Evolutionary conservation across 2,888 invertebrate species (phyloP).

Genomic region (Erebia palarica): DNA sequence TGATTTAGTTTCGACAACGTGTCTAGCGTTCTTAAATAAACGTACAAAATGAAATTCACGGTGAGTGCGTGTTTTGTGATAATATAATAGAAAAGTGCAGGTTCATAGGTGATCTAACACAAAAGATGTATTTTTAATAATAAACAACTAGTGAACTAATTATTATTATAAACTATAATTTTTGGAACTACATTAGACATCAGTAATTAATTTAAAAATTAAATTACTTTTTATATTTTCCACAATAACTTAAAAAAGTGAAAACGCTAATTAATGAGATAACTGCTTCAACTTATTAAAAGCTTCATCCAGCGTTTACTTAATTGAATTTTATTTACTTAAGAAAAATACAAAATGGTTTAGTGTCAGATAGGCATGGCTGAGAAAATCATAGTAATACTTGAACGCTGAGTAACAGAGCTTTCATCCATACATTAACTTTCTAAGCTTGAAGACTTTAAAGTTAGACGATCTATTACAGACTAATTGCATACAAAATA

Average conservation of each 20-base stretch:
- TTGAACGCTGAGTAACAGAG: not conserved
- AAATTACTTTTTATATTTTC: not conserved
- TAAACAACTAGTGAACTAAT: not conserved
- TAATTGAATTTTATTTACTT: too few species aligned
- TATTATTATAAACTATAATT: not conserved
- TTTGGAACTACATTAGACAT: not conserved
- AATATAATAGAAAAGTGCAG: conserved; percentile 29
- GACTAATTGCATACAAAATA: conserved; percentile 31
- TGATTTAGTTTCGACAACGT: conserved; percentile 74
- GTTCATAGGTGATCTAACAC: not conserved
- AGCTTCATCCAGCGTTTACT: too few species aligned
- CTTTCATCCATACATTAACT: conserved; percentile 22
- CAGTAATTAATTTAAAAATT: not conserved
- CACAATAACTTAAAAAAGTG: not conserved
- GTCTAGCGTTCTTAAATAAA: conserved; percentile 63
- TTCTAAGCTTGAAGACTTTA: conserved; percentile 26
- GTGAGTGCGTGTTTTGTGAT: conserved; percentile 67
- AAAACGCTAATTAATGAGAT: not conserved
- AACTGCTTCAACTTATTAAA: too few species aligned
- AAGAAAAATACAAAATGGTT: not conserved
- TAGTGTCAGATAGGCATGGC: not conserved
- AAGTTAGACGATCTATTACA: conserved; percentile 11
- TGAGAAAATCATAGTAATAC: conserved; percentile 15
- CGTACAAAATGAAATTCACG: conserved; percentile 79
- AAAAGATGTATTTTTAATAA: not conserved